Conservation (phyloP, 2,888 invertebrate genomes). For the Byasa hedistus region DNA sequence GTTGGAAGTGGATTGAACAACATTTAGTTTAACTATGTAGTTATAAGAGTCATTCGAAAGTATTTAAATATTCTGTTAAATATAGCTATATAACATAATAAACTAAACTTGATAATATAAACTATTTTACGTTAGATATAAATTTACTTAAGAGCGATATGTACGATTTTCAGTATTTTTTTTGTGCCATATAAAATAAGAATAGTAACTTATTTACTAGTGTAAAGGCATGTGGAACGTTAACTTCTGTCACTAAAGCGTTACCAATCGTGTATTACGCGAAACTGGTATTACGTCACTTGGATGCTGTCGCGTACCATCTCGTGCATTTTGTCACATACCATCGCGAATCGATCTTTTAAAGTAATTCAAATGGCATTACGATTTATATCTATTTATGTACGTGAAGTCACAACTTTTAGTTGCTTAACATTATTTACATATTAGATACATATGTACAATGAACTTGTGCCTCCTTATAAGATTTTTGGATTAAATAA, state of each 20-base stretch:
- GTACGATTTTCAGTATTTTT: too few relatives aligned
- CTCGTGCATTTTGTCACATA: constrained; percentile 4
- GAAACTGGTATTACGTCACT: constrained; percentile 6
- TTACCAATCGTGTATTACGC: neutral
- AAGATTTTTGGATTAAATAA: too few relatives aligned
- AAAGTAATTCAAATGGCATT: constrained; percentile 6
- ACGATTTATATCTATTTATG: neutral
- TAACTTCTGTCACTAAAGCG: neutral
- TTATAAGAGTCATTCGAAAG: too few relatives aligned
- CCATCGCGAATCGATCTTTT: constrained; percentile 19
- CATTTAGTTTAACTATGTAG: neutral
- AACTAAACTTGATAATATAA: too few relatives aligned
- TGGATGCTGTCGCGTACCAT: neutral
- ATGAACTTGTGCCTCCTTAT: too few relatives aligned
- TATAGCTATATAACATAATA: too few relatives aligned
- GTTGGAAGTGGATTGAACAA: neutral
- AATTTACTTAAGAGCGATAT: too few relatives aligned
- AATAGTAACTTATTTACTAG: neutral
- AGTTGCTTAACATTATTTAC: neutral
- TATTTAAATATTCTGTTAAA: too few relatives aligned
- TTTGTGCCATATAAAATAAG: too few relatives aligned
- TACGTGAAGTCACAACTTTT: neutral
- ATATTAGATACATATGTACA: too few relatives aligned
- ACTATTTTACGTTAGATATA: too few relatives aligned
- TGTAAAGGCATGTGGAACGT: neutral